Percentiles rank a stretch among this genome's conserved stretches.
Evolutionary conservation across 2,113 vertebrate species (phyloP).

Genomic region (Terrapene triunguis): DNA sequence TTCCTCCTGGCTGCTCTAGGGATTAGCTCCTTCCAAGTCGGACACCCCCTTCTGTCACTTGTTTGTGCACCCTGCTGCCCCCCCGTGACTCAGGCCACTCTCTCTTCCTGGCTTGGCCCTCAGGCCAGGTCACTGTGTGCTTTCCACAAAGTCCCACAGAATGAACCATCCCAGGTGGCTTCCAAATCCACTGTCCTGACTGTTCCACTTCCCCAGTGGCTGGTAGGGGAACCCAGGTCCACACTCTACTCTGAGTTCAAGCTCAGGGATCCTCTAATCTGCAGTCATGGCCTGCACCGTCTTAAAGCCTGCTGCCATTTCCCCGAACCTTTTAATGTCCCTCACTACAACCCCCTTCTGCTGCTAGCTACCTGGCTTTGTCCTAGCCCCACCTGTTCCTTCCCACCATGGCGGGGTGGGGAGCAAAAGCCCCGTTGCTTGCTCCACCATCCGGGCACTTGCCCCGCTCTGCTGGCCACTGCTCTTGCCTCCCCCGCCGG

Average conservation of each 20-base stretch:
- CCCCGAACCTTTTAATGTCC: background rate
- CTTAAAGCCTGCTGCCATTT: background rate
- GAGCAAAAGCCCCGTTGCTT: too few species aligned
- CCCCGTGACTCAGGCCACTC: background rate
- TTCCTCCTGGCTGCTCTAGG: background rate
- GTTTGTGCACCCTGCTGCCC: background rate
- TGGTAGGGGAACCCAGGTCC: background rate
- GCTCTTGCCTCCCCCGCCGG: too few species aligned
- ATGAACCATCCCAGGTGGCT: too few species aligned
- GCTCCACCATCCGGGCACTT: too few species aligned
- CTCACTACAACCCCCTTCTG: background rate
- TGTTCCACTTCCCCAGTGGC: background rate
- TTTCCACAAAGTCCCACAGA: background rate
- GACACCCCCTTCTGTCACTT: background rate
- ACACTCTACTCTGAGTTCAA: background rate
- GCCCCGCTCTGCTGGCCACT: too few species aligned
- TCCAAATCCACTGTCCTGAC: too few species aligned
- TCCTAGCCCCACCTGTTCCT: background rate
- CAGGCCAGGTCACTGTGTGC: background rate
- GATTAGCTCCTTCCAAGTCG: background rate
- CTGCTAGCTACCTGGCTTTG: background rate
- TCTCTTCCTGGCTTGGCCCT: background rate
- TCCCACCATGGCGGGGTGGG: background rate
- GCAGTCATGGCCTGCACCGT: background rate
- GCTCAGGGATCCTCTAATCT: background rate